Evolutionary conservation across 1,140 invertebrate species (phyloP), one percentile per base, ranked within the genome.

Genomic region (Drosophila sp.): DNA sequence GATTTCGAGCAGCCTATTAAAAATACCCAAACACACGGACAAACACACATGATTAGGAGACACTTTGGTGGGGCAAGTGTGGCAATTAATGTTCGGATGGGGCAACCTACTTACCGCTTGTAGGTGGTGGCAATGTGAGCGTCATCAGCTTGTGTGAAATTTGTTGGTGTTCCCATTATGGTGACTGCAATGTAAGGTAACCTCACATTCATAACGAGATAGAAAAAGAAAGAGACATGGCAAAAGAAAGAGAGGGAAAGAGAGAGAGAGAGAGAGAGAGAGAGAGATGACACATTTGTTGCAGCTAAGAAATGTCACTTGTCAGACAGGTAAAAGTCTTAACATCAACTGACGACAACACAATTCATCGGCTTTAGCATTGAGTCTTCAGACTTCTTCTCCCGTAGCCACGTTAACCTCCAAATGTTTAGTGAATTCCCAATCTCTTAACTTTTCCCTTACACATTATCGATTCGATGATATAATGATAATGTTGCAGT

Each of bases 151-250:
- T 90, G 72, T 0, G 80, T 82, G 16, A 91, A 91, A 66, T 80
- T 84, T 0, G 90, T 91, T 36, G 81, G 83, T 0, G 87, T 90
- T 14, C 90, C 90, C 90, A 91, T 91, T 16, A 90, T 89, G 41
- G 90, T 91, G 36, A 89, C 90, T 91, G 67, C 14, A 78, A 75
- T 65, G 7, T 69, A 53, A 57, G 11, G 11, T 27, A 45, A 25
- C 50, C 46, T 21, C 40, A 18, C 34, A 11, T 54, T 62, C 50
- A 50, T 11, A 27, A 61, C 0, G 9, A 21, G 32, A 53, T 9
- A 54, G 32, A 18, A 8, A 9, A 16, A 48, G 27, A 29, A n/a
- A 45, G 34, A 21, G 34, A 16, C 18, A 43, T n/a, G n/a, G 21
- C 29, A 4, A 4, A 7, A 36, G 9, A 32, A 14, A 25, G 38